Percentiles rank a stretch among this genome's conserved stretches.
These are phyloP conservation scores for Champsocephalus esox DNA, from an alignment of 2,797 vertebrate species.

Conservation along the genomic window DNA sequence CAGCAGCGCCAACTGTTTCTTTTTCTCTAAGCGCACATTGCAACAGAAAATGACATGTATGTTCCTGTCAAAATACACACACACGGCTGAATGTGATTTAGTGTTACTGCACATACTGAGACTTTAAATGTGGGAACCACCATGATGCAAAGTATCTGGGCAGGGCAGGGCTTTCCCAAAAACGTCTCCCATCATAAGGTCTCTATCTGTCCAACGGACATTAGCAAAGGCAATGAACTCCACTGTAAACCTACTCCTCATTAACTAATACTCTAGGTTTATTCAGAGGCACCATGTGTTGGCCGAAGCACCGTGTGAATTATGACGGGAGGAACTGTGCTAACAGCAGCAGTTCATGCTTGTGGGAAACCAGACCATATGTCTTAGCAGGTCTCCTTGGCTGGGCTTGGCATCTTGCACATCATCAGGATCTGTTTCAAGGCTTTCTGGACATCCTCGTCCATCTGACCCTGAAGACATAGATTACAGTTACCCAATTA, in stretches of 20 bases:
- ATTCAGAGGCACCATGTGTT: conserved; percentile 62
- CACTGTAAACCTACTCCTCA: conserved; percentile 63
- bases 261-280: conserved; percentile 45
- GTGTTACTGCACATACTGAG: conserved; percentile 35
- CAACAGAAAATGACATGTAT: conserved; percentile 46
- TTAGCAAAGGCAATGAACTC: conserved; percentile 41
- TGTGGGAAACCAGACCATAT: conserved; percentile 16
- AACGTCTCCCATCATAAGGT: conserved; percentile 17
- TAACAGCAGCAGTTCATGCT: conserved; percentile 17
- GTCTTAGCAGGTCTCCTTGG: conserved; percentile 86
- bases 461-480: conserved; percentile 94
- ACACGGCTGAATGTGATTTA: conserved; percentile 39
- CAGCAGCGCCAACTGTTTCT: conserved; percentile 27
- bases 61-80: conserved; percentile 6
- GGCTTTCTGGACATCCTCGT: conserved; percentile 98
- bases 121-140: conserved; percentile 30
- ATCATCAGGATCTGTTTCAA: conserved; percentile 98
- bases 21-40: conserved; percentile 13
- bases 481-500: too few relatives aligned
- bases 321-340: neutral
- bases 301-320: conserved; percentile 20
- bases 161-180: conserved; percentile 41
- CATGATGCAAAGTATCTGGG: conserved; percentile 15
- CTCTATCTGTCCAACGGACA: conserved; percentile 30
- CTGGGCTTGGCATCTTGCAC: conserved; percentile 94